Conservation (phyloP, 2,888 invertebrate genomes). For the Lasioglossum marginatum region DNA sequence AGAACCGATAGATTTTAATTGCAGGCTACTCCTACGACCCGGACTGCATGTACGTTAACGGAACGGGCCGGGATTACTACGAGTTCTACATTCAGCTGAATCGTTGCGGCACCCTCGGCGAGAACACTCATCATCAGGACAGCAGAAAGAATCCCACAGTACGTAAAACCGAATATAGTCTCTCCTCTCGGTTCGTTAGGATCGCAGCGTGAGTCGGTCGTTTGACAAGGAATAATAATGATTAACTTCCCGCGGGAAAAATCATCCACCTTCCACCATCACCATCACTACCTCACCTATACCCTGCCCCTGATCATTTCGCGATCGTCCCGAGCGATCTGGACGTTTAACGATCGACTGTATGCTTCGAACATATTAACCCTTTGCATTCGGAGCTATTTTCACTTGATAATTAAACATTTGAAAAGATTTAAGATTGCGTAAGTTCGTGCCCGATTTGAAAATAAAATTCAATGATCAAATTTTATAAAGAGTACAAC, state of each 20-base stretch:
- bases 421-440: too few relatives aligned
- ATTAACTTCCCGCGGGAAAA: slow-evolving; percentile 34
- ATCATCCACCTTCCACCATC: background rate
- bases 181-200: slow-evolving; percentile 35
- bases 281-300: background rate
- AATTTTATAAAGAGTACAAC: too few relatives aligned
- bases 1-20: slow-evolving; percentile 77
- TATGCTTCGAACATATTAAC: slow-evolving; percentile 13
- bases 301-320: slow-evolving; percentile 4
- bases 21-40: slow-evolving; percentile 96
- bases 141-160: slow-evolving; percentile 94
- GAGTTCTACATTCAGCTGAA: slow-evolving; percentile 97
- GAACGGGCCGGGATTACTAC: slow-evolving; percentile 95
- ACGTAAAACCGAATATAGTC: slow-evolving; percentile 80
- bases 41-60: slow-evolving; percentile 97
- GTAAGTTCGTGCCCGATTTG: too few relatives aligned
- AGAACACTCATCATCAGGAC: slow-evolving; percentile 94
- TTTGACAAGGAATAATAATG: slow-evolving; percentile 62
- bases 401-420: too few relatives aligned
- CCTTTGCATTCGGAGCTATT: too few relatives aligned
- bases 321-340: background rate
- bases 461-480: too few relatives aligned
- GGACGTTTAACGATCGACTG: slow-evolving; percentile 22
- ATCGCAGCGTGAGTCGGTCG: slow-evolving; percentile 36
- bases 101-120: slow-evolving; percentile 95